Base-by-base conservation (phyloP, 2,797 vertebrate species). In the Cyprinella venusta region DNA sequence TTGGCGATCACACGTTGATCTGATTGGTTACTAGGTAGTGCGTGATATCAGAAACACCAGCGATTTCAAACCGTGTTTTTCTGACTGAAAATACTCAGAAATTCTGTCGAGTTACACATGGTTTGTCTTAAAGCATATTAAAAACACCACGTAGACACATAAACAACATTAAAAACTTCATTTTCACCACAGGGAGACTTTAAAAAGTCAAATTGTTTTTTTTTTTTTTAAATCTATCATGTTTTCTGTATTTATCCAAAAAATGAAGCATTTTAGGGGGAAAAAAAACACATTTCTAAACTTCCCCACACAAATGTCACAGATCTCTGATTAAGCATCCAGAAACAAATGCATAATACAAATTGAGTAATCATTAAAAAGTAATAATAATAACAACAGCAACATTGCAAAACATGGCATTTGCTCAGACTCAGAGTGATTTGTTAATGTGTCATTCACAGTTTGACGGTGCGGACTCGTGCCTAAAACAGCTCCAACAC, bases 391-490 rank as follows among this genome's bases (percentile, higher is more conserved):
- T 0, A 30, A 30, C 8, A 10, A n/a, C 64, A 59, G 30, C 26
- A 71, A 71, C 26, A 48, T 45, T 63, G 38, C 24, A 59, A 36
- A 52, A 50, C 52, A 69, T 42, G n/a, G 42, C 36, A 48, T 59
- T 56, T 70, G 18, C 48, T 30, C 24, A 42, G 59, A 45, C 48
- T 30, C 24, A 42, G 59, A 45, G 75, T 64, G 40, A 30, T 64
- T 77, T 7, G 40, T 77, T 30, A 77, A 77, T 77, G 18, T 18
- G 6, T 64, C 75, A 77, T 77, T 77, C 74, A 77, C 75, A 77
- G 75, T 64, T 48, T 63, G 74, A 59, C 24, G 52, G 72, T 12
- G 6, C 36, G 5, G 19, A 40, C 36, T 45, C 3, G 8, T 38
- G 72, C 76, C 76, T 7, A 19, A 21, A 30, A 40, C 24, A 30